Conservation (phyloP, 2,888 invertebrate species). For the Amphipyra berbera region DNA sequence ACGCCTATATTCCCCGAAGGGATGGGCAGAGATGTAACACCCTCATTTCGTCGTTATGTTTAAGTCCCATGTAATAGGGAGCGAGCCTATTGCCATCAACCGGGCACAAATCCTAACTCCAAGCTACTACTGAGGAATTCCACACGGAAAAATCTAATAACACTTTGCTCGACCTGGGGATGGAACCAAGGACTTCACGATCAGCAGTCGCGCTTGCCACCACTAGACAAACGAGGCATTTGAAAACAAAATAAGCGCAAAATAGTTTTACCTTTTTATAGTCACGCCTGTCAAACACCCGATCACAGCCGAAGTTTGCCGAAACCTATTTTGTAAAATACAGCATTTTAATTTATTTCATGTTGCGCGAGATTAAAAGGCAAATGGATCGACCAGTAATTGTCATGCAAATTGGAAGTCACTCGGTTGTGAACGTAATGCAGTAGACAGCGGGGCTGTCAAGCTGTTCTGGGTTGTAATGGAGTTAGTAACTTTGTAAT, state of each 20-base stretch:
- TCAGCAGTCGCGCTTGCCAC: no score
- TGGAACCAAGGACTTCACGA: no score
- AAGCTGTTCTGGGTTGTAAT: slow-evolving; percentile 12
- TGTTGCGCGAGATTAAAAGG: slow-evolving; percentile 41
- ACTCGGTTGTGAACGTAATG: slow-evolving; percentile 28
- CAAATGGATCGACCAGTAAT: slow-evolving; percentile 45
- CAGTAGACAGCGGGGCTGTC: slow-evolving; percentile 15
- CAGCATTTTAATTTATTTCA: slow-evolving; percentile 48
- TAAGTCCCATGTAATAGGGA: no score
- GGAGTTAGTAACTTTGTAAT: slow-evolving; percentile 13
- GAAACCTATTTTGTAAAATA: slow-evolving; percentile 39
- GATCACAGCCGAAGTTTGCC: slow-evolving; percentile 8
- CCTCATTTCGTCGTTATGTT: no score
- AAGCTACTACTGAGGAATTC: no score
- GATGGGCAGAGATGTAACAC: no score
- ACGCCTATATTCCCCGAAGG: no score
- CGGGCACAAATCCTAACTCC: no score
- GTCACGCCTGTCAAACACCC: slow-evolving; percentile 14
- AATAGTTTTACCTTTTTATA: slow-evolving; percentile 5
- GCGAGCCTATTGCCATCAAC: no score
- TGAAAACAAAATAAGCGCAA: not conserved
- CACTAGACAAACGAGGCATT: no score
- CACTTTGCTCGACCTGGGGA: no score
- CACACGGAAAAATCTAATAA: no score
- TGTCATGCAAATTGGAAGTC: slow-evolving; percentile 51